These are phyloP conservation scores for Eristalis tenax DNA, from an alignment of 2,888 invertebrate species.

Conservation along the genomic window DNA sequence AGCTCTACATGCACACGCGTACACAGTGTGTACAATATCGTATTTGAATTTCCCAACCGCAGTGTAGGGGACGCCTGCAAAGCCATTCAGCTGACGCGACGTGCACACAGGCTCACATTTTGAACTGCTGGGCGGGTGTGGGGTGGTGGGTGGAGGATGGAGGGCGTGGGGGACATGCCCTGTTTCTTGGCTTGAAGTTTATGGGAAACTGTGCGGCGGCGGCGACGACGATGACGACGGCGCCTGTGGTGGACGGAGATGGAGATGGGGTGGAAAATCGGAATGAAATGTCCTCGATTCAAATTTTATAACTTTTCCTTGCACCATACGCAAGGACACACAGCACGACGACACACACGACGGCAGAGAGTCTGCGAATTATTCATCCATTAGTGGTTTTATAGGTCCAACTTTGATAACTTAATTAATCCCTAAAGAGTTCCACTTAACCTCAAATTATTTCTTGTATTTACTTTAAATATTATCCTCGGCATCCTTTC, in stretches of 20 bases:
- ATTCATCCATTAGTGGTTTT: constrained; percentile 65
- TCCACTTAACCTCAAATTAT: constrained; percentile 66
- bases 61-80: constrained; percentile 38
- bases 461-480: constrained; percentile 64
- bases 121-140: not conserved
- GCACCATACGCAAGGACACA: constrained; percentile 29
- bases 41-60: constrained; percentile 62
- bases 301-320: constrained; percentile 57
- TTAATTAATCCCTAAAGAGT: constrained; percentile 67
- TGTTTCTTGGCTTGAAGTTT: constrained; percentile 46
- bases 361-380: constrained; percentile 41
- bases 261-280: constrained; percentile 8
- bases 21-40: constrained; percentile 1
- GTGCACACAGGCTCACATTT: constrained; percentile 31
- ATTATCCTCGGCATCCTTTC: constrained; percentile 35
- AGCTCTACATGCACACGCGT: constrained; percentile 13
- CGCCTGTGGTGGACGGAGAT: not conserved
- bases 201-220: constrained; percentile 11
- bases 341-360: not conserved
- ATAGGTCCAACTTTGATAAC: constrained; percentile 64
- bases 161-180: not conserved
- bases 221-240: not conserved
- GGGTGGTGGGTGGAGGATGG: too few relatives aligned
- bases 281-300: constrained; percentile 58
- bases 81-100: constrained; percentile 37